phyloP scores from a whole-genome alignment of 37 sponge, comb jelly and placozoan genomes.

The Geodia barretti region DNA sequence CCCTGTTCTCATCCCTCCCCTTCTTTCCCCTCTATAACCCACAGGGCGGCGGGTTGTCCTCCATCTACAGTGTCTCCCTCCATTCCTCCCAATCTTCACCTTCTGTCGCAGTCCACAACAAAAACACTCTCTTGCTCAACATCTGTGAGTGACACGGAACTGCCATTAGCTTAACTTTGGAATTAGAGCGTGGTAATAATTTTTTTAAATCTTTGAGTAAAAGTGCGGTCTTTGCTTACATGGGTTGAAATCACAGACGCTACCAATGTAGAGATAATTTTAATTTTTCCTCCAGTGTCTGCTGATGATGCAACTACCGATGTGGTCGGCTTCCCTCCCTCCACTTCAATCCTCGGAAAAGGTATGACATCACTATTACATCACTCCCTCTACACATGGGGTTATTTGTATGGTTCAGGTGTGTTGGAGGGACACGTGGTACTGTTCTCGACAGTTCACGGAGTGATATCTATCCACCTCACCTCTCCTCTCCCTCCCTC shows the following conservation, averaged over 20 bases:
- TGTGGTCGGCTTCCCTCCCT: conserved; percentile 24
- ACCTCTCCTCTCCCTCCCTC: conserved; percentile 6
- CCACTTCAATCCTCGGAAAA: conserved; percentile 38
- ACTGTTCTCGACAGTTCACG: conserved; percentile 60
- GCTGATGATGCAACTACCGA: background rate
- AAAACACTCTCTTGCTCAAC: conserved; percentile 23
- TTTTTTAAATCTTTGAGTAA: no score
- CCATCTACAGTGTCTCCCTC: conserved; percentile 11
- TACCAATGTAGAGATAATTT: no score
- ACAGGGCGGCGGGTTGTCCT: background rate
- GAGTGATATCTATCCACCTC: conserved; percentile 34
- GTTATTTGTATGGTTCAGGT: background rate
- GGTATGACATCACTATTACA: conserved; percentile 17
- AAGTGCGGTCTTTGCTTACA: no score
- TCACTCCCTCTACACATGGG: background rate
- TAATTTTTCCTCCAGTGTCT: no score
- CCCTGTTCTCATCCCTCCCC: background rate
- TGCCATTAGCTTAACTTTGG: no score
- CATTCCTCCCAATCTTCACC: background rate
- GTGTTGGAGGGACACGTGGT: background rate
- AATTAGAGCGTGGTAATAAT: no score
- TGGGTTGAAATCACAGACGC: no score
- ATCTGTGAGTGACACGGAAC: conserved; percentile 10
- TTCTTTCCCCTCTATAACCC: background rate
- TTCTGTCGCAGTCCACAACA: conserved; percentile 28